Evolutionary conservation across 2,113 vertebrate genomes (phyloP), one percentile per base, ranked within the genome.

Genomic region (Shinisaurus crocodilurus): DNA sequence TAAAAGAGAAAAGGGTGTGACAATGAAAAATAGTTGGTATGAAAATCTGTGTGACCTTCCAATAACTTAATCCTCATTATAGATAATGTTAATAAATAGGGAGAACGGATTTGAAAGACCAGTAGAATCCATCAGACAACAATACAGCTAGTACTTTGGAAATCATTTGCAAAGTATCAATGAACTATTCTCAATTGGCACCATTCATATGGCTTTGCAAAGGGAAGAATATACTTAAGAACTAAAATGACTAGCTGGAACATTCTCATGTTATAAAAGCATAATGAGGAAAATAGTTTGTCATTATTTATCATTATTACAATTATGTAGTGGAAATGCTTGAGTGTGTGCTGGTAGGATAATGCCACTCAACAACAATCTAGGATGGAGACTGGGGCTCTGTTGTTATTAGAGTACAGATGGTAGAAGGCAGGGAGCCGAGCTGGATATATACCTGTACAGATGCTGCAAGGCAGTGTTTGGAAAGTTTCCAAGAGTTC

Each of bases 81-180:
- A 94, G 89, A 92, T 69, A 75, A 67, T 34, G 93, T 95, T 88
- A 91, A 92, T 94, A 93, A 15, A 89, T 18, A 86, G 50, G 83
- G 77, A 87, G 80, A 85, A 86, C 87, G 94, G 88, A 90, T 86
- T 88, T 93, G 89, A 37, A 85, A 88, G 43, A 13, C 91, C 34
- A 91, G 65, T 50, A 69, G 82, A 90, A 90, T 90, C 57, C 88
- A 23, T 91, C 82, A 89, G 87, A 40, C 77, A 67, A 82, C 45
- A 37, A 15, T 29, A 87, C 88, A 89, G 88, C 87, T 90, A 82
- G 89, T 83, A 93, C 91, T 37, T 89, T 86, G 70, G 82, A 72
- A 91, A 29, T 37, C 72, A 16, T 89, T 6, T 32, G 23, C 13
- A 72, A 60, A 43, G 50, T 45, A 60, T 10, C 27, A 16, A 25